Base-by-base conservation (phyloP, 2,113 vertebrate genomes). In the Beaufortia kweichowensis region DNA sequence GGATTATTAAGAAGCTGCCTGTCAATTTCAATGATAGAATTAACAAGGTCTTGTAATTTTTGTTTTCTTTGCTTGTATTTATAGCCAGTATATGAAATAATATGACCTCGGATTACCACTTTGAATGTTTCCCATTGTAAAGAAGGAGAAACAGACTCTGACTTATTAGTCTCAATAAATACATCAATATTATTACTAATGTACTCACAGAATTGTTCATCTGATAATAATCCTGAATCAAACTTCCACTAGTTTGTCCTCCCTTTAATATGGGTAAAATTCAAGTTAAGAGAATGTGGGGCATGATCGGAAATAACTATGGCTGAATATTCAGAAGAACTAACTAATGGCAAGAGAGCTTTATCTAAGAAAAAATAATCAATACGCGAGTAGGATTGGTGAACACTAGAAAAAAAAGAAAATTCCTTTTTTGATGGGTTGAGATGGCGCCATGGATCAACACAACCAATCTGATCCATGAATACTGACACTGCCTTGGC, bases 261-360 rank as follows among this genome's bases (percentile, higher is more conserved):
- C n/a, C 55, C 24, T 57, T 12, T 57, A 57, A 14, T 26, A 57
- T 15, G 10, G 10, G 24, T 5, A 29, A 29, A 29, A 59, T 17
- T 59, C 12, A 59, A 2, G 57, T 28, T 59, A 6, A 29, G 26
- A 19, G 57, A 8, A 19, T 60, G 48, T 57, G 61, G 61, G 17
- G 56, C 60, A 65, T 61, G 56, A 24, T 74, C 56, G 28, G 56
- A 74, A 15, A 46, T 61, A 26, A 60, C 15, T 35, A 61, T 75
- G 8, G 23, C 60, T 17, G 35, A 65, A 23, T 76, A 46, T 28
- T 48, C 62, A 65, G 17, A 29, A 24, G 11, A 6, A 17, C 7
- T 19, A 19, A 67, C 62, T 6, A 17, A 75, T 2, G 31, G 31
- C 15, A 39, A 23, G 3, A 63, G 61, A 23, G 8, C 15, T 62